These are phyloP conservation scores for Xenopus tropicalis DNA, from an alignment of 2,113 vertebrate species.

Conservation along the genomic window UCB_Xtro_10.0 CM004450.2:111286501-111287000, in stretches of 20 bases:
- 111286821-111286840: constrained; percentile 59
- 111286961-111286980: constrained; percentile 81
- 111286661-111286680: constrained; percentile 40
- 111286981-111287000: constrained; percentile 91
- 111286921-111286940: constrained; percentile 31
- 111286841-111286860: constrained; percentile 85
- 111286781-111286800: constrained; percentile 57
- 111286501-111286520: too few relatives aligned
- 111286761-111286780: constrained; percentile 70
- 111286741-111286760: constrained; percentile 69
- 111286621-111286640: constrained; percentile 1
- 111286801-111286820: constrained; percentile 77
- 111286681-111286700: constrained; percentile 80
- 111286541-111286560: too few relatives aligned
- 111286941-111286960: constrained; percentile 50
- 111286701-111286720: constrained; percentile 70
- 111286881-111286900: constrained; percentile 85
- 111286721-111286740: constrained; percentile 70
- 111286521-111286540: too few relatives aligned
- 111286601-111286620: not conserved
- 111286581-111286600: not conserved
- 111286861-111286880: constrained; percentile 79
- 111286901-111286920: constrained; percentile 69
- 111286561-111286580: not conserved
- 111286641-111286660: constrained; percentile 22